Base-by-base conservation (phyloP, 2,113 vertebrate genomes). In the Pangasianodon hypophthalmus region DNA sequence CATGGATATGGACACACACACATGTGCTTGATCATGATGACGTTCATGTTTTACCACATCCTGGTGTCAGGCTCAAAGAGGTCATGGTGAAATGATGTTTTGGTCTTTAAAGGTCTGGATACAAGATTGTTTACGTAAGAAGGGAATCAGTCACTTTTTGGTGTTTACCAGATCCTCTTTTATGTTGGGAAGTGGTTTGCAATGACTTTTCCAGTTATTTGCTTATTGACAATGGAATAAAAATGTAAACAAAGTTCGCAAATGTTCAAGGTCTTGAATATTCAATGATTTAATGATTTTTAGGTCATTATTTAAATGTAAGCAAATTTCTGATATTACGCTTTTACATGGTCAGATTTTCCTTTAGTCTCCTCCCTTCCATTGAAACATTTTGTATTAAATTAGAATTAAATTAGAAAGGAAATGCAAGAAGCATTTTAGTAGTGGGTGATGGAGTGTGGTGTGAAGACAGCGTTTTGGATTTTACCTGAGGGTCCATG, bases 11-110 rank as follows among this genome's bases (percentile, higher is more conserved):
- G 85, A n/a, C 7, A 54, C 71, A 62, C 37, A 84, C 32, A 81
- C 81, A 82, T 62, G 62, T 44, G 48, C 6, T 89, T 84, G 85
- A 80, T 56, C 37, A n/a, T 24, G 26, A 73, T 88, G 69, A 89
- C 69, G 52, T 84, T 21, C 62, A 64, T 44, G 60, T 88, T 88
- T 88, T 83, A 71, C 52, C 81, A 83, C 69, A 85, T 89, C 88
- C 88, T 73, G 81, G 48, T 52, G 46, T 86, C 18, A 52, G 85
- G 14, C 29, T 52, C 8, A 82, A 37, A 81, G n/a, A 37, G 60
- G 77, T 81, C 60, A 88, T 14, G 62, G 24, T 62, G 21, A 84
- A 84, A 46, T 2, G 2, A 13, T 84, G 21, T 41, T 62, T 84
- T 62, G 79, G 48, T 52, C 79, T 82, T 50, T 69, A 52, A 71